Evolutionary conservation across 2,888 invertebrate species (phyloP).

Genomic region (Pyrocoelia pectoralis): DNA sequence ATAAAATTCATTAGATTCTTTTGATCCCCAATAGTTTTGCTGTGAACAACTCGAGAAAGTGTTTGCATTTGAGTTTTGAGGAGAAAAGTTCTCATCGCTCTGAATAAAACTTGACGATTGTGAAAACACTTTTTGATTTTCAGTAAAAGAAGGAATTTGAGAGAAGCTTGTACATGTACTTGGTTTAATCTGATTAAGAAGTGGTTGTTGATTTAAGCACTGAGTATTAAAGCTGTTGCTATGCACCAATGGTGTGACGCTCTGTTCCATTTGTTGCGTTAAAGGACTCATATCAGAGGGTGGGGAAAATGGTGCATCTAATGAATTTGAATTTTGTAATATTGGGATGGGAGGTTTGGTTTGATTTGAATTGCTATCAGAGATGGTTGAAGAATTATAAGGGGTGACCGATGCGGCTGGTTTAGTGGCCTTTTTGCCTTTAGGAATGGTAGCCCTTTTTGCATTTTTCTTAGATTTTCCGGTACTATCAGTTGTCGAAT

Average conservation of each 20-base stretch:
- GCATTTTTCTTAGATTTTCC: slow-evolving; percentile 57
- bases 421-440: slow-evolving; percentile 58
- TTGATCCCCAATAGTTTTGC: slow-evolving; percentile 24
- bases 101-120: slow-evolving; percentile 12
- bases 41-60: slow-evolving; percentile 20
- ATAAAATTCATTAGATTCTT: slow-evolving; percentile 19
- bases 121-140: slow-evolving; percentile 38
- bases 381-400: slow-evolving; percentile 47
- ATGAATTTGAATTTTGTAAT: slow-evolving; percentile 8
- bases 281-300: slow-evolving; percentile 11
- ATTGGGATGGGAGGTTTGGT: not conserved
- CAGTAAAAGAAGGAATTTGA: slow-evolving; percentile 37
- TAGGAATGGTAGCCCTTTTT: slow-evolving; percentile 48
- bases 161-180: not conserved
- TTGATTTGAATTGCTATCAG: slow-evolving; percentile 30
- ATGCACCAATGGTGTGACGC: too few species aligned
- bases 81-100: slow-evolving; percentile 31
- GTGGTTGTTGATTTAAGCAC: slow-evolving; percentile 17
- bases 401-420: slow-evolving; percentile 66
- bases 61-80: slow-evolving; percentile 33
- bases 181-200: not conserved
- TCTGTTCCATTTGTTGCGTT: slow-evolving; percentile 12
- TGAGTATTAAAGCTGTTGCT: slow-evolving; percentile 9
- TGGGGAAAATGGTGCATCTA: slow-evolving; percentile 13
- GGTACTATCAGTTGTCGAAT: slow-evolving; percentile 54